Evolutionary conservation across 2,113 vertebrate genomes (phyloP), one percentile per base, ranked within the genome.

Genomic region (Urocynchramus pylzowi): DNA sequence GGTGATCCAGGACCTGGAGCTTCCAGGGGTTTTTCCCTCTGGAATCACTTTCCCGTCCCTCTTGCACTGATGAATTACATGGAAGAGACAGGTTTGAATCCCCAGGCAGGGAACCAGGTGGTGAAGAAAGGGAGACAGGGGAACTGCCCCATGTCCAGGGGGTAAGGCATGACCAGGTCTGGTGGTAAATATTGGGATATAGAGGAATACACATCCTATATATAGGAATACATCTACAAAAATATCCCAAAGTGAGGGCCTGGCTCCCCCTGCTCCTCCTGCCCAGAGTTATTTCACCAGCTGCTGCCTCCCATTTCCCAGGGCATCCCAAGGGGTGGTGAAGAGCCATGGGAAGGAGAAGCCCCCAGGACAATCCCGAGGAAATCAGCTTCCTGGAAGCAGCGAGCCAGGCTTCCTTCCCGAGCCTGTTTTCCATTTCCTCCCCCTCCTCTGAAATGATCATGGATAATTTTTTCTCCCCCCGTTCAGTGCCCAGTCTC

Each of bases 371-470:
- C 54, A 59, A 30, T 37, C 85, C 39, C 0, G 1, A 82, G 77
- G 91, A 94, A 89, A 91, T 37, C 37, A 79, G 35, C 71, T 47
- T 75, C 53, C 80, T 92, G 93, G 86, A 87, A 94, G 78, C 86
- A 89, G 75, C 0, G 2, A 83, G 61, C 41, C 35, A 74, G 42
- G 42, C 21, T 85, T 90, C 83, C 90, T 83, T 86, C 85, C 39
- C 47, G 14, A 89, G 76, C 74, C 78, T 93, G 57, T 49, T 93
- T 92, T 90, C 84, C 61, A 88, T 92, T 95, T 93, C 83, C 79
- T 92, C 28, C 77, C 31, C 85, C 83, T 87, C 75, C 85, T 67
- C 89, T 50, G 52, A 93, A 97, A 90, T 95, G 80, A 74, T 96
- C 63, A 3, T 53, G 4, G 21, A 82, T 80, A 76, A 49, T 37